phyloP scores from a whole-genome alignment of 2,113 vertebrate species.

The Strigops habroptila region DNA sequence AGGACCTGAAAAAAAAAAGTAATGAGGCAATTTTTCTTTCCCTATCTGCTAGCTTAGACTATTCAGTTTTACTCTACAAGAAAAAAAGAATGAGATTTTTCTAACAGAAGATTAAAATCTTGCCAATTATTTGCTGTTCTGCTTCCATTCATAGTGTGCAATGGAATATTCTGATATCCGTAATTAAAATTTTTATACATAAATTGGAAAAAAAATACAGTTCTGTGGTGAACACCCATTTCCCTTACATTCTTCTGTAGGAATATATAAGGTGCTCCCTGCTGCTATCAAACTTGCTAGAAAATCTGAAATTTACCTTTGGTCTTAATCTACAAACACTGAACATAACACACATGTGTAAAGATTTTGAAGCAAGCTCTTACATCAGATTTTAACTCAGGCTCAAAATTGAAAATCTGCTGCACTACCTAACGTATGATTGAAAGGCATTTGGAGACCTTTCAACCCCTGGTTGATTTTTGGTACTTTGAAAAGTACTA shows the following conservation, averaged over 20 bases:
- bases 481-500: neutral
- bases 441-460: neutral
- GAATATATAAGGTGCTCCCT: neutral
- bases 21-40: neutral
- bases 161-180: neutral
- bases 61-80: neutral
- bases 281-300: neutral
- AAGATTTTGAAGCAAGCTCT: neutral
- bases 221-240: neutral
- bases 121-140: neutral
- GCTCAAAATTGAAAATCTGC: neutral
- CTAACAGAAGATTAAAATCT: neutral
- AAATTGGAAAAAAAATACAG: neutral
- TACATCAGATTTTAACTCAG: neutral
- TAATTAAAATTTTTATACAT: neutral
- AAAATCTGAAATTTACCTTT: neutral
- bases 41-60: neutral
- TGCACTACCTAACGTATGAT: neutral
- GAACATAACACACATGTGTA: neutral
- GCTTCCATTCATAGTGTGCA: neutral
- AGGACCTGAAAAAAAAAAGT: neutral
- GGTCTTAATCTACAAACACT: neutral
- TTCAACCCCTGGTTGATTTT: neutral
- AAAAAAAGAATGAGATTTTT: neutral
- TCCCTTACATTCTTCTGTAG: neutral